Evolutionary conservation across 2,888 invertebrate species (phyloP).

Genomic region (Hipparchia semele): DNA sequence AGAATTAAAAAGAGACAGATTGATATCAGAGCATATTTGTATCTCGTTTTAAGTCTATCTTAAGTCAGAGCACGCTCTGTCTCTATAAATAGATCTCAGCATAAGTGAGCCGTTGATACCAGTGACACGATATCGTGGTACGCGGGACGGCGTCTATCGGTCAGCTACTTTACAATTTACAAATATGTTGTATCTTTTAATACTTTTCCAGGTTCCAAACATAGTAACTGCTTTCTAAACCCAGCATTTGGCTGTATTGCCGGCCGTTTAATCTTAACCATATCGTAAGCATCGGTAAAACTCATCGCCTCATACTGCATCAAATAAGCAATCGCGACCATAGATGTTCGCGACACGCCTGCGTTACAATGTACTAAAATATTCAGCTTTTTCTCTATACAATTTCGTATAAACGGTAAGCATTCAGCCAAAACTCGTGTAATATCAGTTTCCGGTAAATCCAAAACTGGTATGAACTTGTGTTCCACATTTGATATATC

Average conservation of each 20-base stretch:
- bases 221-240: conserved; percentile 87
- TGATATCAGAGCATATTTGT: too few species aligned
- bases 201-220: conserved; percentile 51
- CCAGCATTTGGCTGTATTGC: conserved; percentile 92
- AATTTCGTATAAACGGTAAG: conserved; percentile 85
- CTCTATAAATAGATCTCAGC: too few species aligned
- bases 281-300: conserved; percentile 85
- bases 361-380: conserved; percentile 96
- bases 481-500: conserved; percentile 55
- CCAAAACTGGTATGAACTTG: conserved; percentile 86
- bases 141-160: too few species aligned
- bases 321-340: conserved; percentile 91
- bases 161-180: not conserved
- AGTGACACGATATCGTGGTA: too few species aligned
- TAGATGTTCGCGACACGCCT: conserved; percentile 93
- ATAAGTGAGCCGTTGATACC: too few species aligned
- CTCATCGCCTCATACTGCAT: conserved; percentile 84
- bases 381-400: conserved; percentile 73
- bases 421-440: conserved; percentile 76
- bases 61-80: too few species aligned
- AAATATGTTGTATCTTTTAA: not conserved
- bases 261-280: conserved; percentile 86
- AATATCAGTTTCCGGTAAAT: conserved; percentile 88
- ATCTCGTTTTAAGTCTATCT: too few species aligned
- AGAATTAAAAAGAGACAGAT: too few species aligned